phyloP scores from a whole-genome alignment of 2,113 vertebrate genomes.

The Mesitornis unicolor region DNA sequence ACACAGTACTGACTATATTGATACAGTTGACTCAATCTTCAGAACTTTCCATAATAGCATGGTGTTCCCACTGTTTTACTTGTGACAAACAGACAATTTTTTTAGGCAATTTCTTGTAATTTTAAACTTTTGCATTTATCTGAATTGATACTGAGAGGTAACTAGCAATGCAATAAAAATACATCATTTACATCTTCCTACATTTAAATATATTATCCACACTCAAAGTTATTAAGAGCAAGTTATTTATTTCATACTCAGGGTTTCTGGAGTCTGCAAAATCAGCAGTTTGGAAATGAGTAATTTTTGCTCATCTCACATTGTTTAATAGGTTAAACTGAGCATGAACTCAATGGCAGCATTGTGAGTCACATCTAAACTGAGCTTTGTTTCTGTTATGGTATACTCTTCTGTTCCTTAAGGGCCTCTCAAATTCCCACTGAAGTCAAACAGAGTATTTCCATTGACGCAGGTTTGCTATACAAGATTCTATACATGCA shows the following conservation, averaged over 20 bases:
- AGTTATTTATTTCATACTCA: conserved; percentile 75
- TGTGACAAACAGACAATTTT: conserved; percentile 15
- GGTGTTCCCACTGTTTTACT: conserved; percentile 40
- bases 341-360: conserved; percentile 67
- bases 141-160: conserved; percentile 56
- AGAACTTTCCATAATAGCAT: conserved; percentile 38
- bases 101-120: conserved; percentile 23
- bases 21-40: conserved; percentile 52
- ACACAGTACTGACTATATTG: conserved; percentile 53
- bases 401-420: not conserved
- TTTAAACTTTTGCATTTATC: conserved; percentile 59
- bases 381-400: conserved; percentile 6
- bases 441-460: not conserved
- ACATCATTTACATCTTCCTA: conserved; percentile 63
- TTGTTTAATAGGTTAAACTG: conserved; percentile 74
- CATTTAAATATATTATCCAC: conserved; percentile 74
- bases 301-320: conserved; percentile 69
- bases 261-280: conserved; percentile 71
- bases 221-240: conserved; percentile 75
- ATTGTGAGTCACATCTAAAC: conserved; percentile 58
- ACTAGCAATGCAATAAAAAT: conserved; percentile 62
- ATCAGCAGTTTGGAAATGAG: conserved; percentile 79
- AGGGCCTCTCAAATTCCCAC: not conserved
- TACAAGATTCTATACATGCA: not conserved
- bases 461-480: not conserved